These are phyloP conservation scores for Sicus ferrugineus DNA, from an alignment of 2,888 invertebrate species.

Conservation along the genomic window DNA sequence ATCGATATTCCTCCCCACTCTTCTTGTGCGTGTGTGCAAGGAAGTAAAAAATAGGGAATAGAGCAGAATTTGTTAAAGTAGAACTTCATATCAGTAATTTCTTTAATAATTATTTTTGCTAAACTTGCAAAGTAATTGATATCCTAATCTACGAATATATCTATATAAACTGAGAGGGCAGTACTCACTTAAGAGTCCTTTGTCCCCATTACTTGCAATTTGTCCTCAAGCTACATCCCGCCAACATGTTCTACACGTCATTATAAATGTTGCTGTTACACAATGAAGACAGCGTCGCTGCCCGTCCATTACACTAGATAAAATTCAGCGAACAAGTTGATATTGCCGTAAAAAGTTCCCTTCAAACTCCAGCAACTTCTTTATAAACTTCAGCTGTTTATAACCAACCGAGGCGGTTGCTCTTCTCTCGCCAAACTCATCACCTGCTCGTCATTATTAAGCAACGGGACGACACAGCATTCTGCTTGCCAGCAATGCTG, in stretches of 20 bases:
- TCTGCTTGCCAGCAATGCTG: constrained; percentile 33
- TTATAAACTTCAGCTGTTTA: background rate
- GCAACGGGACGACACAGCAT: background rate
- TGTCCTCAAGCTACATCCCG: background rate
- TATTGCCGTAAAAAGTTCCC: background rate
- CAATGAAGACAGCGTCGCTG: too few species aligned
- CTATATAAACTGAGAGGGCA: too few species aligned
- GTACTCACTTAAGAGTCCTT: too few species aligned
- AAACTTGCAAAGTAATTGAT: too few species aligned
- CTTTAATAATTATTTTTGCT: too few species aligned
- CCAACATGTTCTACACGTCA: background rate
- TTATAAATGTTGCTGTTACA: background rate
- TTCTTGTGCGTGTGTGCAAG: too few species aligned
- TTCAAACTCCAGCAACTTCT: background rate
- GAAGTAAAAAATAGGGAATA: too few species aligned
- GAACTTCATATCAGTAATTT: too few species aligned
- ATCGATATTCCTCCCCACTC: background rate
- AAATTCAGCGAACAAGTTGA: constrained; percentile 19
- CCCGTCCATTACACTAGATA: constrained; percentile 36
- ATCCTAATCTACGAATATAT: too few species aligned
- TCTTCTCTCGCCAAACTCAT: background rate
- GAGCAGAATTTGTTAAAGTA: too few species aligned
- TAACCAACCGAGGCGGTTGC: too few species aligned
- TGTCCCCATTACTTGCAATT: background rate
- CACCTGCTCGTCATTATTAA: background rate